phyloP scores from a whole-genome alignment of 1,140 invertebrate genomes.

The Bombus sibiricus region DNA sequence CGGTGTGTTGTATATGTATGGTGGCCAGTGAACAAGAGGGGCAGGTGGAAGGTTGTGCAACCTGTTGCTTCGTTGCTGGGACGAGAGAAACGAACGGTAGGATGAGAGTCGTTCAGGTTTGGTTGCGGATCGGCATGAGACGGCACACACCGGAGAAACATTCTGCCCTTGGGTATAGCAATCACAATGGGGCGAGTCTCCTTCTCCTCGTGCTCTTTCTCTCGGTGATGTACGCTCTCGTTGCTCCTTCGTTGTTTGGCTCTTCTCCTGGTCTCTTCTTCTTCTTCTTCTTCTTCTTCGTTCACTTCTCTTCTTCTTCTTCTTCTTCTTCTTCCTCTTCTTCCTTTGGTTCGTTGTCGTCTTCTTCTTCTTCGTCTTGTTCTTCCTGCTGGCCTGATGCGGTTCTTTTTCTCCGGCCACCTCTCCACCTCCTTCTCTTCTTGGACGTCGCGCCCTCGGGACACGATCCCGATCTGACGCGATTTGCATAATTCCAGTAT shows the following conservation, averaged over 20 bases:
- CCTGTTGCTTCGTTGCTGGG: conserved; percentile 67
- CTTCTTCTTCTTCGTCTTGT: background rate
- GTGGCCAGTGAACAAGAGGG: conserved; percentile 71
- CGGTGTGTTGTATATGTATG: conserved; percentile 53
- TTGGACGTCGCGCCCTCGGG: conserved; percentile 77
- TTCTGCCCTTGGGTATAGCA: conserved; percentile 68
- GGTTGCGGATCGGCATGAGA: conserved; percentile 65
- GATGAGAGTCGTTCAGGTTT: conserved; percentile 62
- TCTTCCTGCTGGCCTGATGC: conserved; percentile 40
- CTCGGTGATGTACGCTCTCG: conserved; percentile 38
- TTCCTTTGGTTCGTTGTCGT: background rate
- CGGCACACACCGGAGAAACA: conserved; percentile 61
- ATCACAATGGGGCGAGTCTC: conserved; percentile 65
- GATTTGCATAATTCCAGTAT: conserved; percentile 82
- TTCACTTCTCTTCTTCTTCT: conserved; percentile 42
- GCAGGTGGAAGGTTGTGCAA: conserved; percentile 74
- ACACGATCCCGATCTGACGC: conserved; percentile 79
- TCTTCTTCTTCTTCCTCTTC: background rate
- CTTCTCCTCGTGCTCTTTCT: conserved; percentile 23
- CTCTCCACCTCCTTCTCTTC: conserved; percentile 49
- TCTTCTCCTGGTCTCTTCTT: conserved; percentile 1
- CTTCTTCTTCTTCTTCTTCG: background rate
- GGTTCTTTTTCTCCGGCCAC: conserved; percentile 39
- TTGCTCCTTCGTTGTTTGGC: conserved; percentile 31
- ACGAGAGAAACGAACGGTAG: conserved; percentile 61